phyloP scores from a whole-genome alignment of 1,140 invertebrate genomes.

The Aricia agestis region DNA sequence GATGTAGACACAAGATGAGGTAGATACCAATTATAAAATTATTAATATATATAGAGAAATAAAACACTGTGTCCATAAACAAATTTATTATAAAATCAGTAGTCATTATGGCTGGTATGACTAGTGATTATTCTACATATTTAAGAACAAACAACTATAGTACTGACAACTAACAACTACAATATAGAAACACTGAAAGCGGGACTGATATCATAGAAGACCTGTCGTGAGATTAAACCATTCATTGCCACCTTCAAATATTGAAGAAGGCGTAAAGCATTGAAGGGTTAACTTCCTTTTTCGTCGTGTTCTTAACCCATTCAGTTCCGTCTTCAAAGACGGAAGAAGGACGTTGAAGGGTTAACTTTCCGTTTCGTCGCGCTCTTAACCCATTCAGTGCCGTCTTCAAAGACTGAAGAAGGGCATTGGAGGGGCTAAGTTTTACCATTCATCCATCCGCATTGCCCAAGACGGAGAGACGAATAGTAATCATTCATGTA shows the following conservation, averaged over 20 bases:
- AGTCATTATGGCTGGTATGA: slow-evolving; percentile 73
- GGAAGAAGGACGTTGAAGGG: too few relatives aligned
- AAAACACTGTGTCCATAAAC: slow-evolving; percentile 34
- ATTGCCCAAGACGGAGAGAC: slow-evolving; percentile 71
- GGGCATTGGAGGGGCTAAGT: too few relatives aligned
- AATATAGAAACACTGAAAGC: not conserved
- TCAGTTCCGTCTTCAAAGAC: too few relatives aligned
- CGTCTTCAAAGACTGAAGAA: too few relatives aligned
- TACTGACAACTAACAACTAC: slow-evolving; percentile 8
- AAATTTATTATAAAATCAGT: slow-evolving; percentile 64
- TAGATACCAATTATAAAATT: too few relatives aligned
- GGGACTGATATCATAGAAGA: not conserved
- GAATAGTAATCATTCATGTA: slow-evolving; percentile 40
- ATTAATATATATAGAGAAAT: slow-evolving; percentile 28
- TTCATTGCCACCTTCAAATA: not conserved
- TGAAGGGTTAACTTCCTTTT: not conserved
- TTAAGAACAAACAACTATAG: slow-evolving; percentile 36
- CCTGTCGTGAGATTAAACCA: not conserved
- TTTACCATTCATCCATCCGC: slow-evolving; percentile 68
- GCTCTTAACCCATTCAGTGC: not conserved
- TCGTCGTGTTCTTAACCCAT: not conserved
- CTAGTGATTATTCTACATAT: slow-evolving; percentile 50
- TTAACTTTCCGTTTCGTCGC: not conserved
- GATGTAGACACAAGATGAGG: too few relatives aligned
- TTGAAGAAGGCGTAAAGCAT: too few relatives aligned